Percentiles rank a stretch among this genome's conserved stretches.
phyloP scores from a whole-genome alignment of 2,888 invertebrate species.

The Dicycla oo region DNA sequence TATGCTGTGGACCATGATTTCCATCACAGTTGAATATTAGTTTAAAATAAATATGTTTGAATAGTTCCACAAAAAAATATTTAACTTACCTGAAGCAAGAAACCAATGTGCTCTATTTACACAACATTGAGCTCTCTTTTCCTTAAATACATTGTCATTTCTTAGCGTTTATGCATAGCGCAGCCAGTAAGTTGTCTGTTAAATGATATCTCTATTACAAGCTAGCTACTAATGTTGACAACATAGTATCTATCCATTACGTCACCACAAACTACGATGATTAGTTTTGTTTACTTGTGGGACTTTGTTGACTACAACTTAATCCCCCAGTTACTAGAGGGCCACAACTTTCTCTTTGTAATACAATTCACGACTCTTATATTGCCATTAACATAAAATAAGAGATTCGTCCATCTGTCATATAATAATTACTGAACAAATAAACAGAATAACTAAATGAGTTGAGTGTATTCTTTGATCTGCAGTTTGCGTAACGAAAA shows the following conservation, averaged over 20 bases:
- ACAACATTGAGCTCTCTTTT: constrained; percentile 2
- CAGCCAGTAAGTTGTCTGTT: constrained; percentile 45
- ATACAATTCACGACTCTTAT: constrained; percentile 13
- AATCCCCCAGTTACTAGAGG: constrained; percentile 22
- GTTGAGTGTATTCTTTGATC: constrained; percentile 27
- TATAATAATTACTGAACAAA: constrained; percentile 39
- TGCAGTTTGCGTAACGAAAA: constrained; percentile 14
- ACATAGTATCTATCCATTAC: constrained; percentile 25
- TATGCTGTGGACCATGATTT: background rate
- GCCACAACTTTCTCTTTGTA: constrained; percentile 26
- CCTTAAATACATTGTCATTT: constrained; percentile 11
- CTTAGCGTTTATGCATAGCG: constrained; percentile 3
- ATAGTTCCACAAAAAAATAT: background rate
- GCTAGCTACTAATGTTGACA: constrained; percentile 32
- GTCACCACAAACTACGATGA: constrained; percentile 33
- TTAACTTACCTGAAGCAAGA: background rate
- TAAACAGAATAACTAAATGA: background rate
- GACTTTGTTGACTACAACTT: constrained; percentile 33
- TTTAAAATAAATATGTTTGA: background rate
- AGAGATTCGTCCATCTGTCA: constrained; percentile 15
- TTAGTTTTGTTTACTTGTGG: constrained; percentile 51
- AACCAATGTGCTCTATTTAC: background rate
- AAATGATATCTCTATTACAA: constrained; percentile 28
- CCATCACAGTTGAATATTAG: background rate
- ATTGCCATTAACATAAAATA: constrained; percentile 25